Evolutionary conservation across 2,113 vertebrate species (phyloP).

Genomic region (Rutilus rutilus): DNA sequence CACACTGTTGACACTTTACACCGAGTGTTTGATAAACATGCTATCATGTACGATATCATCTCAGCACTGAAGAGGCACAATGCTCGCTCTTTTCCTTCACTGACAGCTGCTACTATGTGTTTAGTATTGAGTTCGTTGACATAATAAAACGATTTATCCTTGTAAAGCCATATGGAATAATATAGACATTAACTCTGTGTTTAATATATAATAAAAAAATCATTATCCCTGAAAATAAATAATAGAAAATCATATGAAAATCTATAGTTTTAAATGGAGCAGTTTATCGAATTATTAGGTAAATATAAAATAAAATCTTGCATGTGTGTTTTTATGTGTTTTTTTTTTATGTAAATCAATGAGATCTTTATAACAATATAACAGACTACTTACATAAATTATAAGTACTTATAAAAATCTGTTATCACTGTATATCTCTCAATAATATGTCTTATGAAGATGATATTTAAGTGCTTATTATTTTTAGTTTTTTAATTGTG

Average conservation of each 20-base stretch:
- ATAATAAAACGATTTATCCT: not conserved
- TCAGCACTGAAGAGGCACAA: not conserved
- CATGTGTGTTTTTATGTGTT: not conserved
- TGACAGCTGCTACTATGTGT: not conserved
- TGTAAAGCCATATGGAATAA: not conserved
- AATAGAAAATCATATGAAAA: not conserved
- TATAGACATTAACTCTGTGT: not conserved
- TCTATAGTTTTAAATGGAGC: not conserved
- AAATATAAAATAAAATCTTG: not conserved
- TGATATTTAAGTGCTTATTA: not conserved
- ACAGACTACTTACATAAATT: not conserved
- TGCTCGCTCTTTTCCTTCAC: not conserved
- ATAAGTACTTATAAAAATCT: not conserved
- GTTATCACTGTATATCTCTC: not conserved
- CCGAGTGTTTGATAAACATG: not conserved
- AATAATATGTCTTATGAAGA: not conserved
- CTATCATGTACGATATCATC: not conserved
- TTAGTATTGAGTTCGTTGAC: not conserved
- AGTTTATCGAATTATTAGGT: not conserved
- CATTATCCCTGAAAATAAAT: not conserved
- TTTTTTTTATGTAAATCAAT: not conserved
- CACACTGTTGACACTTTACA: not conserved
- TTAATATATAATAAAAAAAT: not conserved
- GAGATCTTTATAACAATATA: not conserved
- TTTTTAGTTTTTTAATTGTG: not conserved